Conservation (phyloP, 2,113 vertebrate species). For the Odontesthes bonariensis region DNA sequence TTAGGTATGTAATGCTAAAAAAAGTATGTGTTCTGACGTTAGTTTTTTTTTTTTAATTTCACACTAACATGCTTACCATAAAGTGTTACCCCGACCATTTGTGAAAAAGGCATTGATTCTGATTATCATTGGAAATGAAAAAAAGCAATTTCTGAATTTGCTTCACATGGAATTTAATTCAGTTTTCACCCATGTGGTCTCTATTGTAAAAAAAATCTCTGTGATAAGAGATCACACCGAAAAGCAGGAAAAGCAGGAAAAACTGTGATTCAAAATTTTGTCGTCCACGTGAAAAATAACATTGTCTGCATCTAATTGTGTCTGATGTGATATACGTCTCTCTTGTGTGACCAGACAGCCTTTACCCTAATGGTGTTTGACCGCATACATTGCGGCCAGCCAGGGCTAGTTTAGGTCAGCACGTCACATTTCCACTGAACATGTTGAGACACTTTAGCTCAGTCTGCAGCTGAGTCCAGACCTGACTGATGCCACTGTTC, state of each 20-base stretch:
- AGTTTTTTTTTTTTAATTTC: no score
- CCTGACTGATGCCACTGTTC: constrained; percentile 54
- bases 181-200: no score
- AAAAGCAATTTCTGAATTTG: no score
- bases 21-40: no score
- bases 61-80: no score
- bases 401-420: constrained; percentile 22
- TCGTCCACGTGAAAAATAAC: background rate
- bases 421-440: constrained; percentile 50
- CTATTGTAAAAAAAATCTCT: no score
- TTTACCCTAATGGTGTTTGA: constrained; percentile 13
- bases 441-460: constrained; percentile 46
- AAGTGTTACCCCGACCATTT: no score
- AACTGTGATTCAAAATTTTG: background rate
- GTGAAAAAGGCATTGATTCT: no score
- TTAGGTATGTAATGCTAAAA: no score
- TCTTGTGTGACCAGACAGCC: background rate
- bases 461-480: constrained; percentile 30
- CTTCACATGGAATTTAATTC: no score
- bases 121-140: no score
- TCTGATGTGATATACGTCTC: background rate
- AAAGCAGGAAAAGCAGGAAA: background rate
- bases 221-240: background rate
- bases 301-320: background rate
- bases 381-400: constrained; percentile 18